Evolutionary conservation across 2,113 vertebrate genomes (phyloP), one percentile per base, ranked within the genome.

Genomic region (Antennarius striatus): DNA sequence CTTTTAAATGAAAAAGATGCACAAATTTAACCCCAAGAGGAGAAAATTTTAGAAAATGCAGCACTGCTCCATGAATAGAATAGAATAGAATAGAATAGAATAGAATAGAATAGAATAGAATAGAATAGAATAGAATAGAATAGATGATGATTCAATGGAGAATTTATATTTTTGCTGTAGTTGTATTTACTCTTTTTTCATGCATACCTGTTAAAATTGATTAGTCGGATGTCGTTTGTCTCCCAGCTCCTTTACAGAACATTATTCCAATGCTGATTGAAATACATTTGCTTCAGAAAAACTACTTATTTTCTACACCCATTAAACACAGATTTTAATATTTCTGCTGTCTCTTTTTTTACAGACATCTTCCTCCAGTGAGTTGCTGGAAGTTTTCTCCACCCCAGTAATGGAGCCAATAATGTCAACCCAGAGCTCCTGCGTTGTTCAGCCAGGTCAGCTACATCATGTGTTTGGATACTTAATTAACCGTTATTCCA

Each of bases 341-440:
- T 51, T 68, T 52, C 53, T 48, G 12, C n/a, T 53, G 15, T 54
- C 43, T 59, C 1, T 64, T 4, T 61, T 61, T 75, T 39, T 56
- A 9, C 63, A 90, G 89, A 22, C 32, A 0, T 79, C 56, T 3
- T 50, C 67, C 8, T 71, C 5, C 11, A 58, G 59, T 63, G 87
- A 89, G 39, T 39, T 91, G 72, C 63, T 83, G 74, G 77, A 84
- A 0, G 66, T 89, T 12, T 90, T 91, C n/a, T 74, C 79, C 17
- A 1, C 66, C 49, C 62, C 45, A 36, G 4, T 56, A 73, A 55
- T 60, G n/a, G 67, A 70, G 1, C 71, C 80, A 0, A 15, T 71
- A 30, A 29, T 53, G n/a, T 42, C 57, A 40, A 14, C 4, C 0
- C 60, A 66, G 43, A 68, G 8, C 5, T 1, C 64, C 0, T 43